Conservation (phyloP, 2,888 invertebrate species). For the Polyommatus iphigenia region DNA sequence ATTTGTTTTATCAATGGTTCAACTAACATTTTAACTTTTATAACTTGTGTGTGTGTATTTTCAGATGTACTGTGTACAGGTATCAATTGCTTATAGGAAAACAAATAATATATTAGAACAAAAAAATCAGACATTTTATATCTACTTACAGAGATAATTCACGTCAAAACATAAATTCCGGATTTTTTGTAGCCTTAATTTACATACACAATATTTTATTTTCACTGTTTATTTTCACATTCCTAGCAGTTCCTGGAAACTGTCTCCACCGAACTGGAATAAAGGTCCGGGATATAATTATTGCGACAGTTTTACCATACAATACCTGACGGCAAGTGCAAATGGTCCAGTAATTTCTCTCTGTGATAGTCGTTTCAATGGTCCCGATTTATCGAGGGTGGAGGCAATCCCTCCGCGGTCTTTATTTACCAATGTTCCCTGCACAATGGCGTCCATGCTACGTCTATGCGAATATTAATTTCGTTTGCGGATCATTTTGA, state of each 20-base stretch:
- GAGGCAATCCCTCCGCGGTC: constrained; percentile 59
- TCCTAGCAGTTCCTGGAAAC: neutral
- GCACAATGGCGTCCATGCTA: constrained; percentile 58
- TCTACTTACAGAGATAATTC: neutral
- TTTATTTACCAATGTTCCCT: constrained; percentile 59
- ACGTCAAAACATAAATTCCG: neutral
- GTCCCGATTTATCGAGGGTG: constrained; percentile 60
- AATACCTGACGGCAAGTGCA: constrained; percentile 44
- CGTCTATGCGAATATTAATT: constrained; percentile 55
- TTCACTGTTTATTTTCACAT: neutral
- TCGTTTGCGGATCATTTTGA: constrained; percentile 37
- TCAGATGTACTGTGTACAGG: constrained; percentile 67
- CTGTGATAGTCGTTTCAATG: constrained; percentile 73
- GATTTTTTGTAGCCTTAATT: too few species aligned
- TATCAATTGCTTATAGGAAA: constrained; percentile 59
- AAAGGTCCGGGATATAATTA: constrained; percentile 18
- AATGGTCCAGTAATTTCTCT: constrained; percentile 61
- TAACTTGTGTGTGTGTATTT: constrained; percentile 66
- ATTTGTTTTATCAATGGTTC: constrained; percentile 42
- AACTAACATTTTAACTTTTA: constrained; percentile 47
- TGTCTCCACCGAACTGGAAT: neutral
- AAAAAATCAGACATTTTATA: too few species aligned
- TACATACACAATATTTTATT: neutral
- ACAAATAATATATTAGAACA: neutral
- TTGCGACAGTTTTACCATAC: constrained; percentile 29